phyloP scores from a whole-genome alignment of 2,888 invertebrate species.

The Amblyjoppa proteus region DNA sequence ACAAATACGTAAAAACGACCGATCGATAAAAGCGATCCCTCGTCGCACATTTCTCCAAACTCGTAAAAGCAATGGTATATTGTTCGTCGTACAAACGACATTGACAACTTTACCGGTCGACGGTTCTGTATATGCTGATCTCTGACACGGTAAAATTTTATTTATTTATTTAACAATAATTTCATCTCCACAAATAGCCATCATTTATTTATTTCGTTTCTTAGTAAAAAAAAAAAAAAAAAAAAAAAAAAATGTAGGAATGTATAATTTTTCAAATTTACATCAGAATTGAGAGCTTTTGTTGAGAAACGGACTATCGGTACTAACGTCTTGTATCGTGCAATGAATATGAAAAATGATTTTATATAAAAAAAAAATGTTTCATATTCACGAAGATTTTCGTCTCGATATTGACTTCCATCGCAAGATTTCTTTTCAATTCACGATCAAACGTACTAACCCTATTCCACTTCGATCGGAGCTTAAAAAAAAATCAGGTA shows the following conservation, averaged over 20 bases:
- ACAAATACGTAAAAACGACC: conserved; percentile 31
- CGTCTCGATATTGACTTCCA: background rate
- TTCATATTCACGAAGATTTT: background rate
- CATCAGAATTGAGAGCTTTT: background rate
- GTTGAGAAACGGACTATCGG: background rate
- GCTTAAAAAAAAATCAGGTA: background rate
- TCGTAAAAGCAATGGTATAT: conserved; percentile 22
- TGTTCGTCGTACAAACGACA: conserved; percentile 3
- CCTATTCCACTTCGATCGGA: background rate
- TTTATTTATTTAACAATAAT: background rate
- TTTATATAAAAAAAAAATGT: background rate
- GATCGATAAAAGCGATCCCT: conserved; percentile 39
- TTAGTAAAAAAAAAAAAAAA: too few species aligned
- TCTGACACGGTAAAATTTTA: background rate
- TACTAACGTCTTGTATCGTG: background rate
- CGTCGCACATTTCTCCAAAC: conserved; percentile 24
- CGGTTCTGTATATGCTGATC: background rate
- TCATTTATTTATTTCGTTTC: background rate
- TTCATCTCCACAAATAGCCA: background rate
- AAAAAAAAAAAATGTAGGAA: too few species aligned
- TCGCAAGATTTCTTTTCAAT: background rate
- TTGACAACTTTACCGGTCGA: conserved; percentile 2
- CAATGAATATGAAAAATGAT: background rate
- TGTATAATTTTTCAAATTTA: too few species aligned
- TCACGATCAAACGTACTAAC: background rate